Conservation (phyloP, 2,113 vertebrate genomes). For the Gobiocypris rarus region DNA sequence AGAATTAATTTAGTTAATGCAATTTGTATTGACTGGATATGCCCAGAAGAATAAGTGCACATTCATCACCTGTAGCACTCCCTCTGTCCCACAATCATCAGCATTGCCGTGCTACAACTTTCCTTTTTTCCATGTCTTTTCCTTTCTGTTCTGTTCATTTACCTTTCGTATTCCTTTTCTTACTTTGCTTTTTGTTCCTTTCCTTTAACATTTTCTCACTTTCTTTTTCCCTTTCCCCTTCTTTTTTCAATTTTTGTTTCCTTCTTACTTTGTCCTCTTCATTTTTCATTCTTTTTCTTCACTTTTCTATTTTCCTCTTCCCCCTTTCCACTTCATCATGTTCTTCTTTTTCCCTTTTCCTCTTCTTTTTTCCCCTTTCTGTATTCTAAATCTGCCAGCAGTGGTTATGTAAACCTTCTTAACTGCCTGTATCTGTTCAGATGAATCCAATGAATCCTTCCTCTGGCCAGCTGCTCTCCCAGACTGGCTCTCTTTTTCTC, state of each 20-base stretch:
- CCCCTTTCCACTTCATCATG: background rate
- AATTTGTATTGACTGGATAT: constrained; percentile 41
- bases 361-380: constrained; percentile 38
- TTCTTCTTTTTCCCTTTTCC: constrained; percentile 37
- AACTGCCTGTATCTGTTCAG: constrained; percentile 25
- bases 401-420: constrained; percentile 17
- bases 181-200: background rate
- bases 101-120: constrained; percentile 27
- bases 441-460: background rate
- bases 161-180: background rate
- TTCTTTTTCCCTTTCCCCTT: background rate
- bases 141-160: background rate
- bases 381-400: background rate
- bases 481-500: constrained; percentile 40
- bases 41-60: constrained; percentile 24
- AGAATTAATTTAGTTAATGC: constrained; percentile 53
- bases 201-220: background rate
- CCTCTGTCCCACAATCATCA: constrained; percentile 36
- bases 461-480: constrained; percentile 48
- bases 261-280: background rate
- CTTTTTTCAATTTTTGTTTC: no score
- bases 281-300: background rate
- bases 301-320: background rate
- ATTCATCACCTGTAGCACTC: constrained; percentile 52
- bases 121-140: no score